phyloP scores from a whole-genome alignment of 2,888 invertebrate species.

The Merodon equestris region DNA sequence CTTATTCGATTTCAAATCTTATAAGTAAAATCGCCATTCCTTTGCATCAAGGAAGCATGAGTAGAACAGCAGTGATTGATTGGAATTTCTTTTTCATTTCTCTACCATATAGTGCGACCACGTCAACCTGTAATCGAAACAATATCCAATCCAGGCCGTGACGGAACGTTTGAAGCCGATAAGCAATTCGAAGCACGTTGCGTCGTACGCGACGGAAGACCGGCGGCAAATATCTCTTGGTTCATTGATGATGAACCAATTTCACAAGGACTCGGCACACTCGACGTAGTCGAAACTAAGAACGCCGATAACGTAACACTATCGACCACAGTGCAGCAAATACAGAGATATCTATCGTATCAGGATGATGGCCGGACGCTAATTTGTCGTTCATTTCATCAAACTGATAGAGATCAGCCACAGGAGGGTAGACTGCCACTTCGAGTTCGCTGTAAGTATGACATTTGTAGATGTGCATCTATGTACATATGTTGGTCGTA shows the following conservation, averaged over 20 bases:
- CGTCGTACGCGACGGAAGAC: conserved; percentile 84
- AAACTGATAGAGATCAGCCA: conserved; percentile 76
- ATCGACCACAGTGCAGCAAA: conserved; percentile 83
- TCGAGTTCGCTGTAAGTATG: conserved; percentile 82
- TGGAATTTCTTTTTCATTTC: neutral
- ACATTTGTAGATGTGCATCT: too few species aligned
- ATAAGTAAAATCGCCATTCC: neutral
- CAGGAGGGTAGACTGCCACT: conserved; percentile 77
- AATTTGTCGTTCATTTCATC: conserved; percentile 84
- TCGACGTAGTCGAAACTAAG: conserved; percentile 77
- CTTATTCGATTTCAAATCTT: neutral
- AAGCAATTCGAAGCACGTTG: conserved; percentile 84
- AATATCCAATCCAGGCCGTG: conserved; percentile 72
- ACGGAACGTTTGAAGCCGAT: conserved; percentile 79
- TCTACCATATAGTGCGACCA: conserved; percentile 74
- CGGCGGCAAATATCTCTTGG: conserved; percentile 88
- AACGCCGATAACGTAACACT: conserved; percentile 81
- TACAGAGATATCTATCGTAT: conserved; percentile 82
- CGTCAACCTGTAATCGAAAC: conserved; percentile 76
- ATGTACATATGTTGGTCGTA: too few species aligned
- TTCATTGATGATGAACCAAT: conserved; percentile 84
- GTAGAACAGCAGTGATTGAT: neutral
- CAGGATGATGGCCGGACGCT: conserved; percentile 84
- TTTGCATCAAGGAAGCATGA: neutral
- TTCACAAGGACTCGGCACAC: conserved; percentile 81